Conservation (phyloP, 2,888 invertebrate species). For the Eretmocerus hayati region DNA sequence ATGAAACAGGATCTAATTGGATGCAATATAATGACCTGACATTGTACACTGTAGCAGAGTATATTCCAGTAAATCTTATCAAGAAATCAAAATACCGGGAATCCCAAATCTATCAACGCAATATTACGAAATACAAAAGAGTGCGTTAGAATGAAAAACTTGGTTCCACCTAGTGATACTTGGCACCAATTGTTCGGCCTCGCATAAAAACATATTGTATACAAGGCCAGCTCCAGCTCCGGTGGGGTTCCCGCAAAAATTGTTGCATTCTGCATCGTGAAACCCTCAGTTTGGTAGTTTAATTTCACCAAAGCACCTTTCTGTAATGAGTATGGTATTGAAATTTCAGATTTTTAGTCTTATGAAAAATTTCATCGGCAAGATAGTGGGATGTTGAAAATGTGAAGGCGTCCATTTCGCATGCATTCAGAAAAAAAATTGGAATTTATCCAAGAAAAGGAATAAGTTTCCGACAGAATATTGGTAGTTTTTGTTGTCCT, state of each 20-base stretch:
- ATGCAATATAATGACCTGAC: too few relatives aligned
- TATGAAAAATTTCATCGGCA: too few relatives aligned
- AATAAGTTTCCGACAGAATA: too few relatives aligned
- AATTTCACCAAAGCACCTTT: slow-evolving; percentile 43
- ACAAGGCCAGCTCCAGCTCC: slow-evolving; percentile 56
- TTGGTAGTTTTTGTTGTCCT: too few relatives aligned
- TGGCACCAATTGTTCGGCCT: slow-evolving; percentile 49
- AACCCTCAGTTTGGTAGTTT: slow-evolving; percentile 43
- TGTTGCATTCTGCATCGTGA: slow-evolving; percentile 44
- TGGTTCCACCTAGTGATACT: slow-evolving; percentile 45
- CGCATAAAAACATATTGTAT: slow-evolving; percentile 54
- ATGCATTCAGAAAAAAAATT: too few relatives aligned
- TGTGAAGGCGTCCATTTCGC: too few relatives aligned
- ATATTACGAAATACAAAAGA: slow-evolving; percentile 31
- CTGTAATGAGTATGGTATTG: slow-evolving; percentile 29
- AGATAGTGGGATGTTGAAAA: too few relatives aligned
- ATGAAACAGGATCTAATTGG: too few relatives aligned
- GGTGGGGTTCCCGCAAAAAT: slow-evolving; percentile 53
- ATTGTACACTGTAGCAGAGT: too few relatives aligned
- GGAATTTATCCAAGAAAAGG: too few relatives aligned
- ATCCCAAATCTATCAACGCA: slow-evolving; percentile 32
- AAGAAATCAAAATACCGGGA: slow-evolving; percentile 27
- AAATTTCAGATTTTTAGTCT: background rate
- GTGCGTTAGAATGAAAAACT: slow-evolving; percentile 42
- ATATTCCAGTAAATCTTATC: background rate